Base-by-base conservation (phyloP, 2,113 vertebrate species). In the Ovis canadensis region DNA sequence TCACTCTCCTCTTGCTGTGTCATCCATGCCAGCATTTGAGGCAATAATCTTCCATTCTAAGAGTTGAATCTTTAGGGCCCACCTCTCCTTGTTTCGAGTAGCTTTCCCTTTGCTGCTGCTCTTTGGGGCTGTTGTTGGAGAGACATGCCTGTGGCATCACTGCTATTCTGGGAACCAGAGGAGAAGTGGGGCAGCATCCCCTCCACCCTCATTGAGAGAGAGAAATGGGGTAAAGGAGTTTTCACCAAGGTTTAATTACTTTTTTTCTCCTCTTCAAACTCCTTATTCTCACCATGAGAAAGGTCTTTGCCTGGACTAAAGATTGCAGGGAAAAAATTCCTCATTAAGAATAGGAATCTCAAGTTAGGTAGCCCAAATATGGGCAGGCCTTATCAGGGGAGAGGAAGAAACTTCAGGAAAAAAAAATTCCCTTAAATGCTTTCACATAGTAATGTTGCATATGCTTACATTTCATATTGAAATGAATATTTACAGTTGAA, bases 101-200 rank as follows among this genome's bases (percentile, higher is more conserved):
- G n/a, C 36, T 29, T 54, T 59, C n/a, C 17, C 7, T 82, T 45
- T 88, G 36, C 40, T 57, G 45, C 8, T 85, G 29, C 43, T 74
- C 29, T 78, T 80, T 27, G 23, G 21, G 6, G 11, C 10, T n/a
- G 8, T 3, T 45, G 27, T 45, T 40, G 54, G 14, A 54, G 33
- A 60, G 29, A 9, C 13, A 60, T 1, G 1, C 40, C 40, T 67
- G 6, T 12, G 54, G 11, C 10, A 55, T 17, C 0, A 0, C 5
- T 8, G 4, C 2, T 9, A 1, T 15, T 31, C 36, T 6, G 0
- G 36, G 36, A 80, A 25, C 45, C 17, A 48, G 54, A 71, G 3
- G 54, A 71, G 3, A 80, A 33, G 52, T 31, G 33, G 36, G 21
- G 31, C 27, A 1, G 77, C 10, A 4, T 29, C 19, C 13, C 3